Evolutionary conservation across 2,888 invertebrate genomes (phyloP), one percentile per base, ranked within the genome.

Genomic region (Encarsia formosa): DNA sequence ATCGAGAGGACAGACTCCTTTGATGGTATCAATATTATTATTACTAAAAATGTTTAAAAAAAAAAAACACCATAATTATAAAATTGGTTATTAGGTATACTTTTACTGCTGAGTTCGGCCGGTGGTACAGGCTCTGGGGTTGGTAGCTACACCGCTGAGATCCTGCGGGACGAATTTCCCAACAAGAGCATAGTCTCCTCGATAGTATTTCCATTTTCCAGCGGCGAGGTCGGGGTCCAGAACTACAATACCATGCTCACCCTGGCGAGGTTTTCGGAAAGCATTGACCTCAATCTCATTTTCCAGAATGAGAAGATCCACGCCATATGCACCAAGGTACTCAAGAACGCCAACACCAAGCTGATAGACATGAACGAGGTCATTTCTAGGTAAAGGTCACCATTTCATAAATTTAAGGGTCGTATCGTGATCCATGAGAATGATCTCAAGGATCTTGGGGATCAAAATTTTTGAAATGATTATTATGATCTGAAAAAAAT

Each of bases 101-200:
- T 79, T n/a, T 68, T 70, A 48, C 62, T 79, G 13, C 68, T 77
- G 18, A 76, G 79, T 61, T 74, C 77, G 19, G 76, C 77, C 11
- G 80, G 80, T 37, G 79, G 80, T 13, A 79, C 79, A 2, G 80
- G 80, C 16, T 78, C 79, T 11, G 79, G 79, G 5, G 71, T 79
- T 20, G 79, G 79, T 5, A 77, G 77, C 59, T 70, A 62, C 58
- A 64, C 77, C 20, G 65, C 74, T 34, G 76, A 78, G 62, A 54
- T 66, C 39, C 49, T 79, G 5, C 65, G 73, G 2, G 68, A 77
- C 38, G 73, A 76, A 54, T 79, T 75, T 59, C 70, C 76, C 3
- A 74, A 73, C n/a, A 78, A 77, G 63, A 67, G 64, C 31, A 70
- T 79, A 13, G 58, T 76, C 6, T 71, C 69, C 50, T 65, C 69